Evolutionary conservation across 2,888 invertebrate genomes (phyloP).

Genomic region (Pyrrhia umbra): DNA sequence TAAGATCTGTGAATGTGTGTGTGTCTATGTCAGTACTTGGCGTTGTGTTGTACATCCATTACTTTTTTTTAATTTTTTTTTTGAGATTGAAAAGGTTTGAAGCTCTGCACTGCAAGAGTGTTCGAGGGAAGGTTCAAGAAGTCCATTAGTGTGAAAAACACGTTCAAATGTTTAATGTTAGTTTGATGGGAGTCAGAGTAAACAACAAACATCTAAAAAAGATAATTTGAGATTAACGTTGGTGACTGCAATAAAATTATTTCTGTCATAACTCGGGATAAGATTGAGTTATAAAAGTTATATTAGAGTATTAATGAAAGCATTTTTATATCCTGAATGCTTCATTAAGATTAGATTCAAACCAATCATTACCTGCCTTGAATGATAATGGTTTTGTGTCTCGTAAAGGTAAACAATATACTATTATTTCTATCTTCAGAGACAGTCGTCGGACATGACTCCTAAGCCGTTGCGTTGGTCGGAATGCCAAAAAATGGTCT

Average conservation of each 20-base stretch:
- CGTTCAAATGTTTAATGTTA: too few relatives aligned
- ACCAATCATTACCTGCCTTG: neutral
- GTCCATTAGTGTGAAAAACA: too few relatives aligned
- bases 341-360: neutral
- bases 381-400: slow-evolving; percentile 3
- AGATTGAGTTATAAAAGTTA: slow-evolving; percentile 15
- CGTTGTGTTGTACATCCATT: too few relatives aligned
- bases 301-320: slow-evolving; percentile 7
- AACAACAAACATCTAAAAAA: slow-evolving; percentile 13
- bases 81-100: too few relatives aligned
- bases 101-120: slow-evolving; percentile 1
- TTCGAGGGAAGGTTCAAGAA: slow-evolving; percentile 10
- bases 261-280: slow-evolving; percentile 16
- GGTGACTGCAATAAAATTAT: slow-evolving; percentile 30
- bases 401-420: neutral
- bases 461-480: too few relatives aligned
- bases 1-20: too few relatives aligned
- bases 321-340: slow-evolving; percentile 1
- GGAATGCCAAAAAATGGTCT: too few relatives aligned
- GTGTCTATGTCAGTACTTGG: too few relatives aligned
- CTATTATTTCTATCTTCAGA: neutral
- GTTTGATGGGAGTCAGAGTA: neutral
- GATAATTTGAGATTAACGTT: slow-evolving; percentile 8
- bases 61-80: too few relatives aligned
- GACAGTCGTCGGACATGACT: too few relatives aligned